Conservation (phyloP, 2,888 invertebrate genomes). For the Ichneumoninae sp. region DNA sequence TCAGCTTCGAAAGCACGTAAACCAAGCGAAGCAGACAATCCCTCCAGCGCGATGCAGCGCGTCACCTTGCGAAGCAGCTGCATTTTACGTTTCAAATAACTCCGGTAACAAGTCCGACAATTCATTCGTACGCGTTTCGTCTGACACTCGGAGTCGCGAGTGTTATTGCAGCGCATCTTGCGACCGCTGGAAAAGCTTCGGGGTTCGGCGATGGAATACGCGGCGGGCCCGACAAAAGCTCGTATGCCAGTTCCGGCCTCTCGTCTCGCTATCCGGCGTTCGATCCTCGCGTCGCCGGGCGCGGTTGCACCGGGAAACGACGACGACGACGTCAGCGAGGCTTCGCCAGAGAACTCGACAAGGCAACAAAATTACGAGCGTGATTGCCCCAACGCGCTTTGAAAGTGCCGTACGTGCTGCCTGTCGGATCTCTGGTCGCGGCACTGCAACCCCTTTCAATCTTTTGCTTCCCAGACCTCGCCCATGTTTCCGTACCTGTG, state of each 20-base stretch:
- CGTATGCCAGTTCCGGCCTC: background rate
- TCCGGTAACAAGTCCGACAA: background rate
- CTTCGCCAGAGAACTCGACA: slow-evolving; percentile 26
- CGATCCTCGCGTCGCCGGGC: background rate
- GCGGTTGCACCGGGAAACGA: background rate
- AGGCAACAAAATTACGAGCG: slow-evolving; percentile 40
- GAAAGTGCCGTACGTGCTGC: slow-evolving; percentile 32
- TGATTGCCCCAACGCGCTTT: slow-evolving; percentile 46
- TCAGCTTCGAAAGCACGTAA: slow-evolving; percentile 13
- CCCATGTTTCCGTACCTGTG: background rate
- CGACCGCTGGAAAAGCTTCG: background rate
- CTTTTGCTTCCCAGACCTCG: slow-evolving; percentile 4
- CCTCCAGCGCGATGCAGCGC: background rate
- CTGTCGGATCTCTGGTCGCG: background rate
- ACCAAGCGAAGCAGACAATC: slow-evolving; percentile 22
- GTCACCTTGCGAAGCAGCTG: slow-evolving; percentile 8
- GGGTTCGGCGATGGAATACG: background rate
- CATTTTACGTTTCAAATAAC: slow-evolving; percentile 20
- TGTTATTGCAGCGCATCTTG: background rate
- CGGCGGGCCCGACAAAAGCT: background rate
- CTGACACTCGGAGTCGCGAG: background rate
- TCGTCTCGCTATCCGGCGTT: background rate
- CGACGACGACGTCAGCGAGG: slow-evolving; percentile 3
- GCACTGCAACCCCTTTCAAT: slow-evolving; percentile 25
- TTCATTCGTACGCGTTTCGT: background rate